Evolutionary conservation across 2,888 invertebrate species (phyloP).

Genomic region (Lithophane ornitopus): DNA sequence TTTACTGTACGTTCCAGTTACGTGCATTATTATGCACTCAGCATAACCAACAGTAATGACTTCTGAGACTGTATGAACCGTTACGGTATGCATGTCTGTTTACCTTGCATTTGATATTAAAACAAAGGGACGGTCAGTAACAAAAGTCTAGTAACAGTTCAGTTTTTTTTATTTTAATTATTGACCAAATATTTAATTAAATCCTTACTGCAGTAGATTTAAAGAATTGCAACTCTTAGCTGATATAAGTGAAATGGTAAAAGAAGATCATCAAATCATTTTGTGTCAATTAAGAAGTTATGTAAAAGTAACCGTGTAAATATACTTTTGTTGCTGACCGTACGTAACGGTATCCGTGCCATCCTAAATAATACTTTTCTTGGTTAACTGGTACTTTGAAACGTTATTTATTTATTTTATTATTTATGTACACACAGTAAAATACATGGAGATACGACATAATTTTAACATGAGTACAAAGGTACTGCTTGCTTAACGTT

Average conservation of each 20-base stretch:
- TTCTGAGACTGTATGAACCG: slow-evolving; percentile 27
- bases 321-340: neutral
- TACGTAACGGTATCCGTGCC: neutral
- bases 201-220: neutral
- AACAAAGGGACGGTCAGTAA: neutral
- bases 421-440: no score
- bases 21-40: slow-evolving; percentile 50
- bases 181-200: neutral
- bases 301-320: neutral
- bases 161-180: neutral
- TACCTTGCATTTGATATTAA: slow-evolving; percentile 18
- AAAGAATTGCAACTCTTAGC: neutral
- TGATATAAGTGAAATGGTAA: neutral
- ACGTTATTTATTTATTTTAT: no score
- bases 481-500: no score
- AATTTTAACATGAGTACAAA: no score
- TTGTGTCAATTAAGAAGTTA: neutral
- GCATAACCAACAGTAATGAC: slow-evolving; percentile 28
- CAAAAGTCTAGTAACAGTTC: neutral
- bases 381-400: neutral
- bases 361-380: neutral
- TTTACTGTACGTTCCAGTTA: slow-evolving; percentile 9
- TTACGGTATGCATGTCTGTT: slow-evolving; percentile 16
- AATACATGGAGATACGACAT: no score
- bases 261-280: neutral